A percentile compares a stretch with the other conserved stretches of the same genome.
Evolutionary conservation across 2,797 vertebrate species (phyloP).

Genomic region (Xerus rutilus): DNA sequence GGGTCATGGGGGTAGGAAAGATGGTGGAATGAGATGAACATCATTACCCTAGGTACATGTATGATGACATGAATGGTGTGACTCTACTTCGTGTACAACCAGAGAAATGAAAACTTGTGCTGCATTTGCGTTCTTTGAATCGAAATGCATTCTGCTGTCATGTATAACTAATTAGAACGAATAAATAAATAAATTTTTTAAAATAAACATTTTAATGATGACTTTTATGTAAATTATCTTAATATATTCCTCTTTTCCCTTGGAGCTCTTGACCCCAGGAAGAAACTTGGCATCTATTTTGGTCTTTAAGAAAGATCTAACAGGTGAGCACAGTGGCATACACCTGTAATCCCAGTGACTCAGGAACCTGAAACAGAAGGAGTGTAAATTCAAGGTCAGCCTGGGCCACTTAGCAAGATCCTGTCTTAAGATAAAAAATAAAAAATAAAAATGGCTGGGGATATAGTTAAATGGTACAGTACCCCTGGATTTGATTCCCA

Average conservation of each 20-base stretch:
- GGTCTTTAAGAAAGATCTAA: slow-evolving; percentile 3
- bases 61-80: no score
- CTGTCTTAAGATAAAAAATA: background rate
- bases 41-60: no score
- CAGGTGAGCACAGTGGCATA: background rate
- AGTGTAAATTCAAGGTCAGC: background rate
- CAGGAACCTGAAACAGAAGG: background rate
- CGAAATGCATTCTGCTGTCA: no score
- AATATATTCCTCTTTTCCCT: slow-evolving; percentile 32
- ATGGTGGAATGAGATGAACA: no score
- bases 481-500: background rate
- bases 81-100: no score
- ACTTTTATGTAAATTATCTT: slow-evolving; percentile 21
- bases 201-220: no score
- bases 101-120: no score
- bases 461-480: background rate
- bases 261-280: slow-evolving; percentile 23
- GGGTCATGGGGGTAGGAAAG: no score
- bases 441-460: background rate
- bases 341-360: background rate
- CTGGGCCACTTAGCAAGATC: background rate
- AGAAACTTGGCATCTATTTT: slow-evolving; percentile 17
- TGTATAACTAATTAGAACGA: no score
- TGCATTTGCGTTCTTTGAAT: no score
- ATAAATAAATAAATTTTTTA: no score